phyloP scores from a whole-genome alignment of 2,113 vertebrate genomes.

The Macquaria ambigua region DNA sequence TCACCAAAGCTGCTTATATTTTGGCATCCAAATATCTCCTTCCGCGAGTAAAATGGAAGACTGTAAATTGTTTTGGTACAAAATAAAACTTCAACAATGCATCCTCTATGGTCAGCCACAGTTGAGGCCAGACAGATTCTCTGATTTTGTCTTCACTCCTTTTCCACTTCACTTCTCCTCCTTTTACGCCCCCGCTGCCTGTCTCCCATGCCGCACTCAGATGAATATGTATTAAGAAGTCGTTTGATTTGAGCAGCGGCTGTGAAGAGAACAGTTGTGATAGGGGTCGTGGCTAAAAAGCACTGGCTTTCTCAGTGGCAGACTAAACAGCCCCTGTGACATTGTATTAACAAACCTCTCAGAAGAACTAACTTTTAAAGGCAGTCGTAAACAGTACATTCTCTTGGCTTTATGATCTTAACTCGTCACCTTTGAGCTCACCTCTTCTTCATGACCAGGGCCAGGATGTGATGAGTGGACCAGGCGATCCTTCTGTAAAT shows the following conservation, averaged over 20 bases:
- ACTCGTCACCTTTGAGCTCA: constrained; percentile 77
- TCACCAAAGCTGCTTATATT: neutral
- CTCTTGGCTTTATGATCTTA: neutral
- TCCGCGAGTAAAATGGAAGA: neutral
- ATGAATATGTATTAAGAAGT: constrained; percentile 58
- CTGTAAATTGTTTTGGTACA: neutral
- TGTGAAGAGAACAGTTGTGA: constrained; percentile 12
- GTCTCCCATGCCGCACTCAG: neutral
- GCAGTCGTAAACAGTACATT: neutral
- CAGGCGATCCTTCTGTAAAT: constrained; percentile 88
- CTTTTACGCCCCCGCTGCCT: neutral
- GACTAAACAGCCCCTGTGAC: neutral
- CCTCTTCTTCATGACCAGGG: constrained; percentile 90
- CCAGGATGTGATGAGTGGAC: constrained; percentile 88
- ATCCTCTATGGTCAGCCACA: neutral
- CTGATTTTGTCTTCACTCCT: neutral
- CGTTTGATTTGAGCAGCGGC: constrained; percentile 46
- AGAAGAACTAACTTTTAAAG: neutral
- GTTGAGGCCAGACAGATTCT: constrained; percentile 7
- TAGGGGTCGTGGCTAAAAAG: neutral
- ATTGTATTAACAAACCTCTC: neutral
- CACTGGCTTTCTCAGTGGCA: neutral
- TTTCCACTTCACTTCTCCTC: constrained; percentile 27
- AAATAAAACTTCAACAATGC: neutral
- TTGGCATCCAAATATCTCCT: neutral